Evolutionary conservation across 2,888 invertebrate species (phyloP), one percentile per base, ranked within the genome.

Genomic region (Orthosia gothica): DNA sequence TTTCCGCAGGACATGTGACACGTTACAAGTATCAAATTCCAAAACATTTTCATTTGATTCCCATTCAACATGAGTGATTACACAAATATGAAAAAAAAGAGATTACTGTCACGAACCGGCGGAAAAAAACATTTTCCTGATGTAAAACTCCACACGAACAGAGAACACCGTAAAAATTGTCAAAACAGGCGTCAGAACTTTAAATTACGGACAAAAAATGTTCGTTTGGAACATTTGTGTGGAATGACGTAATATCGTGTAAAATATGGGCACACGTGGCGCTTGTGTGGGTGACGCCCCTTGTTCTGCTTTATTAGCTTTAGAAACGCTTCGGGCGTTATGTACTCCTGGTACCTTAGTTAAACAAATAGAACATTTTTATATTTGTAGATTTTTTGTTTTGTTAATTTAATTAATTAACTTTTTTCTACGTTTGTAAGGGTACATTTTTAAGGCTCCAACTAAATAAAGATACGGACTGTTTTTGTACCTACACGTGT

Each of bases 211-310:
- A 70, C 58, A 82, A 84, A 85, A 85, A 74, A 70, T 64, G 54
- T 77, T 55, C 52, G 69, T 57, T 63, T 54, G 64, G 76, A 81
- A 74, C 78, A 74, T 86, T 85, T 75, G 82, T 85, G 81, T 81
- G 79, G 83, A 81, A 85, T 87, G 80, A 82, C 74, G 85, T 79
- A 87, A 90, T 87, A 85, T 85, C 83, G 84, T 82, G 88, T 89
- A 87, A 89, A 88, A 86, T 89, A 89, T 88, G 82, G 79, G 76
- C 82, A 72, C 88, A 84, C 82, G 74, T 78, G 81, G 75, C 67
- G 82, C 70, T 75, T 75, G 86, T 81, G 87, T 89, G 90, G 92
- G 92, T 92, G 92, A 91, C 92, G 82, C 87, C 83, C 88, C 89
- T 89, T 89, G 87, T 89, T 81, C 86, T 82, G 84, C 79, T 89